Evolutionary conservation across 2,888 invertebrate genomes (phyloP).

Genomic region (Sericinus montela): DNA sequence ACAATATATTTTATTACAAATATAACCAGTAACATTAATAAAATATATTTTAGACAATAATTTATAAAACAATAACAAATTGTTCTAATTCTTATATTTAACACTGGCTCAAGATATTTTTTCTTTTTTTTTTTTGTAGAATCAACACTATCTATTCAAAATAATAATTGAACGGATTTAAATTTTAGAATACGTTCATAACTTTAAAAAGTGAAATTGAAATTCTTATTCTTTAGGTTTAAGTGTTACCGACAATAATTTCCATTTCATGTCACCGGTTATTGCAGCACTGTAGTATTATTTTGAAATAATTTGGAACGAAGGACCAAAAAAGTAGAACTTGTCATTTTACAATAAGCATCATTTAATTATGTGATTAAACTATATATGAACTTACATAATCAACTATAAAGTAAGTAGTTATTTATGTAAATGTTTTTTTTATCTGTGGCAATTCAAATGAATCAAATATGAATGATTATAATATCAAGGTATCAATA

Average conservation of each 20-base stretch:
- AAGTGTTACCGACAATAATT: neutral
- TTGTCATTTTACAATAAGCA: no score
- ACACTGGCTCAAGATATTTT: neutral
- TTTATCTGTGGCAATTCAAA: neutral
- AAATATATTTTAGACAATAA: slow-evolving; percentile 1
- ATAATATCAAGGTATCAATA: neutral
- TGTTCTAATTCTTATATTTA: neutral
- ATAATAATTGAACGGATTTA: neutral
- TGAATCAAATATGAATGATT: slow-evolving; percentile 32
- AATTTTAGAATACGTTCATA: no score
- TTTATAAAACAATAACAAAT: neutral
- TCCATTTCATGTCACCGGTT: slow-evolving; percentile 3
- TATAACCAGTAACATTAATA: slow-evolving; percentile 9
- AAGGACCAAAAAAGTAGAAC: slow-evolving; percentile 6
- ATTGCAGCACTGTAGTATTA: neutral
- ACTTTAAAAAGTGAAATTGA: no score
- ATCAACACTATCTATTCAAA: neutral
- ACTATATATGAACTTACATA: no score
- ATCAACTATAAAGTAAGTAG: no score
- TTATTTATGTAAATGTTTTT: no score
- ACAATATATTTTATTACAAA: slow-evolving; percentile 55
- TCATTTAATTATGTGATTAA: no score
- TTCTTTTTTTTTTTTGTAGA: neutral
- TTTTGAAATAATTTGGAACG: neutral
- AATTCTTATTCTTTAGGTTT: no score